phyloP scores from a whole-genome alignment of 2,888 invertebrate species.

The Ecliptopera silaceata region DNA sequence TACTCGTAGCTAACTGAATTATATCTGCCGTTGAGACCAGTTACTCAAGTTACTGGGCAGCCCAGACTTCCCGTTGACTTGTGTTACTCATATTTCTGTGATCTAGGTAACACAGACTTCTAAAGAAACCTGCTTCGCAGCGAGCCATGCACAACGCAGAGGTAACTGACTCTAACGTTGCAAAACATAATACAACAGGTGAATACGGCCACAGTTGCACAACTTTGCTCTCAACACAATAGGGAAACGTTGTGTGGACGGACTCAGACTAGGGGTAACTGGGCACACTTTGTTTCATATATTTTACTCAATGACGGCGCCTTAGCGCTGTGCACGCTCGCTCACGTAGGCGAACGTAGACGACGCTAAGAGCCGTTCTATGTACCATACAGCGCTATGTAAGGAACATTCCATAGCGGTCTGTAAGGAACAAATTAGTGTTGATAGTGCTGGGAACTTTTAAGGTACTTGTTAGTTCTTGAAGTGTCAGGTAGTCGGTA shows the following conservation, averaged over 20 bases:
- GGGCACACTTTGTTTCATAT: too few species aligned
- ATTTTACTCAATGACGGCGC: too few species aligned
- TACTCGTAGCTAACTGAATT: too few species aligned
- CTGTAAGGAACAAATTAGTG: too few species aligned
- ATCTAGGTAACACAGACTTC: not conserved
- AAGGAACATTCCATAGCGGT: too few species aligned
- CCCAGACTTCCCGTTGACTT: not conserved
- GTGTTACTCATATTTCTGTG: not conserved
- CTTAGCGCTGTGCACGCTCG: too few species aligned
- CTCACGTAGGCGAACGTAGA: too few species aligned
- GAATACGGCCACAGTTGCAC: constrained; percentile 18
- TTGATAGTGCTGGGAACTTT: too few species aligned
- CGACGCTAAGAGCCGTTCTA: too few species aligned
- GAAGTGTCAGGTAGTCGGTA: too few species aligned
- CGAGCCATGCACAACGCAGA: constrained; percentile 1
- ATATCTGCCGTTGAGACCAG: not conserved
- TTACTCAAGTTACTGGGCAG: not conserved
- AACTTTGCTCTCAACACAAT: constrained; percentile 29
- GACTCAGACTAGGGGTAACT: not conserved
- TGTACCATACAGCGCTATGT: too few species aligned
- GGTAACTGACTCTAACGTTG: constrained; percentile 9
- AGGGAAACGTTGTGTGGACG: constrained; percentile 13
- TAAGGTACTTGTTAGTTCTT: too few species aligned
- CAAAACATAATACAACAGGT: constrained; percentile 25
- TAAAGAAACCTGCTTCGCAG: not conserved